Evolutionary conservation across 2,888 invertebrate genomes (phyloP), one percentile per base, ranked within the genome.

Genomic region (Teleiodes luculella): DNA sequence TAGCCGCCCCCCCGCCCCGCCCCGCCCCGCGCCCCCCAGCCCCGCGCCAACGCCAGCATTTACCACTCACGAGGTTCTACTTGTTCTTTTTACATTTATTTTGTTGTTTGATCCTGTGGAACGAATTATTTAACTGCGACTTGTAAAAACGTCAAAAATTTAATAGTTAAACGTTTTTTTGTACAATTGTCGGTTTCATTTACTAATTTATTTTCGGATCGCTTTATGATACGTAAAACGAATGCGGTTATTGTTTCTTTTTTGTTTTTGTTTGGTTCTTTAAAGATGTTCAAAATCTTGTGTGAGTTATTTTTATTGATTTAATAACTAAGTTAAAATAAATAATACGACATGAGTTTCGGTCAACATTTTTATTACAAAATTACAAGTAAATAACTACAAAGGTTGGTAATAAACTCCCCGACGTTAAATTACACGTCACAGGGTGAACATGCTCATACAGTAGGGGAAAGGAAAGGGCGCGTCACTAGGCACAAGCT

Each of bases 351-450:
- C 50, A 39, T 39, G 52, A 41, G 36, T 67, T 73, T 74, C 55
- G 68, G 70, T 76, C 67, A 74, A 78, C 74, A 70, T 65, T 78
- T 83, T 84, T 84, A 84, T 83, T 86, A 80, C 71, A 78, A 83
- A 83, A 80, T 81, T 80, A 79, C 73, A 78, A 80, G 74, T 78
- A 80, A 70, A 74, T 76, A 76, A 74, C 70, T 78, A 80, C 67
- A 77, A 78, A 82, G 70, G 67, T 65, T 67, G 72, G 71, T 72
- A 67, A 43, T 57, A 64, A 64, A 66, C 62, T 68, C 65, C 66
- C 68, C 61, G 67, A 68, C 66, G 43, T 5, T 4, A 18, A 24
- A 43, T 10, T 5, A 55, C 59, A 65, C 67, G 66, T 62, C 59
- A 56, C 18, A 56, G 37, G 63, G 63, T 62, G 59, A 59, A 62